These are phyloP conservation scores for Drosophila teissieri DNA, from an alignment of 1,140 invertebrate species.

Conservation along the genomic window DNA sequence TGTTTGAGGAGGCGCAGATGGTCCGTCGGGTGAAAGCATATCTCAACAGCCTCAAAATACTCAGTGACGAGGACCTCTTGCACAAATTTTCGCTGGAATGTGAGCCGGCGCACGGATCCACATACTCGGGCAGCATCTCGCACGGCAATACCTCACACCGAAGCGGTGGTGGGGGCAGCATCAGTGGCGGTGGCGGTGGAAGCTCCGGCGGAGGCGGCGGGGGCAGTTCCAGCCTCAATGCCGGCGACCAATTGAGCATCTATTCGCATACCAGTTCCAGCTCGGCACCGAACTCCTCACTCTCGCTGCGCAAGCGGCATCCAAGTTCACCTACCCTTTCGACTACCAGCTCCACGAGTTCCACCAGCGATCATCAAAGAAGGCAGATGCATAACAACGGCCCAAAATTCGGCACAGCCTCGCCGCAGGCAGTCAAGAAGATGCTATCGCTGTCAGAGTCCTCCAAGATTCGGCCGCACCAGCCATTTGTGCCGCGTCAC, in stretches of 20 bases:
- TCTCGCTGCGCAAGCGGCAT: conserved; percentile 88
- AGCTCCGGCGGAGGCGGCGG: conserved; percentile 74
- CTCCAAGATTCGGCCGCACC: conserved; percentile 94
- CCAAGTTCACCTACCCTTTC: conserved; percentile 89
- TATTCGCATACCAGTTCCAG: conserved; percentile 64
- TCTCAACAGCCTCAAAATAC: conserved; percentile 93
- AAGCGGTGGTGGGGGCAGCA: conserved; percentile 80
- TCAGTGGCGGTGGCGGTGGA: conserved; percentile 63
- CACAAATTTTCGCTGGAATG: conserved; percentile 95
- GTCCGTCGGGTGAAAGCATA: conserved; percentile 98
- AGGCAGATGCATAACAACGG: conserved; percentile 91
- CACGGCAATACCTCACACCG: conserved; percentile 75
- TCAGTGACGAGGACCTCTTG: conserved; percentile 95
- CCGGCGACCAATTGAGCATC: conserved; percentile 77
- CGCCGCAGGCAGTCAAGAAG: conserved; percentile 97
- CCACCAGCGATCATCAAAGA: conserved; percentile 93
- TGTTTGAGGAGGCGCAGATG: conserved; percentile 99
- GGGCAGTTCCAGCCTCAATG: conserved; percentile 62
- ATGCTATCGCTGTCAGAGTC: conserved; percentile 94
- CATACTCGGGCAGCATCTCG: conserved; percentile 85
- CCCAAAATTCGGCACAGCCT: conserved; percentile 94
- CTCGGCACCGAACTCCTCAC: conserved; percentile 57
- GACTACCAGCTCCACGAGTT: conserved; percentile 95
- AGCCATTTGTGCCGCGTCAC: conserved; percentile 86
- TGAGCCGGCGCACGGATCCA: conserved; percentile 89